A percentile compares a stretch with the other conserved stretches of the same genome.
phyloP scores from a whole-genome alignment of 53 echinoderm and acorn worm species.

The Henricia sp. region DNA sequence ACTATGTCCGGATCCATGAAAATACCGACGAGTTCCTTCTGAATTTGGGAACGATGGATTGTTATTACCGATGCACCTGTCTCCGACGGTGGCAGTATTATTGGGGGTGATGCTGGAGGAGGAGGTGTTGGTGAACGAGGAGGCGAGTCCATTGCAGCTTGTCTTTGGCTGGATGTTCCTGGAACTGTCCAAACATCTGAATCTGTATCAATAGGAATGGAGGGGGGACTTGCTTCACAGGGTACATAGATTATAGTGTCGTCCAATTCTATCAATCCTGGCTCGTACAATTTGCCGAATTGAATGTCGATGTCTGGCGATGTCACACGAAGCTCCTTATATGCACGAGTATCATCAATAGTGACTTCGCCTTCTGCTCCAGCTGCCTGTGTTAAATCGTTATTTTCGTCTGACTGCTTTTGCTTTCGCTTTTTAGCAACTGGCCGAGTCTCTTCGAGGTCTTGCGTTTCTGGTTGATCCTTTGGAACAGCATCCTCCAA shows the following conservation, averaged over 20 bases:
- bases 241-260: not conserved
- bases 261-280: not conserved
- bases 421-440: not conserved
- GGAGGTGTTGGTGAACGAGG: not conserved
- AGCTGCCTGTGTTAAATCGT: too few relatives aligned
- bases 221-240: not conserved
- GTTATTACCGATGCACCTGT: not conserved
- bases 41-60: slow-evolving; percentile 2
- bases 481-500: not conserved
- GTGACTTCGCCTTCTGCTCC: not conserved
- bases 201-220: not conserved
- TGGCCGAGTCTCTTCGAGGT: not conserved
- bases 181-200: not conserved
- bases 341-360: not conserved
- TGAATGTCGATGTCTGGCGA: not conserved
- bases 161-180: not conserved
- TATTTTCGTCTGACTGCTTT: not conserved
- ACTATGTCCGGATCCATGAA: slow-evolving; percentile 54
- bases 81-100: not conserved
- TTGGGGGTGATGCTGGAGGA: not conserved
- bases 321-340: not conserved
- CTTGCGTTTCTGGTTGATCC: not conserved
- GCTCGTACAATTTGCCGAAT: not conserved
- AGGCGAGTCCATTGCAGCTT: not conserved
- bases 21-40: slow-evolving; percentile 1